Base-by-base conservation (phyloP, 2,113 vertebrate genomes). In the Carollia perspicillata region DNA sequence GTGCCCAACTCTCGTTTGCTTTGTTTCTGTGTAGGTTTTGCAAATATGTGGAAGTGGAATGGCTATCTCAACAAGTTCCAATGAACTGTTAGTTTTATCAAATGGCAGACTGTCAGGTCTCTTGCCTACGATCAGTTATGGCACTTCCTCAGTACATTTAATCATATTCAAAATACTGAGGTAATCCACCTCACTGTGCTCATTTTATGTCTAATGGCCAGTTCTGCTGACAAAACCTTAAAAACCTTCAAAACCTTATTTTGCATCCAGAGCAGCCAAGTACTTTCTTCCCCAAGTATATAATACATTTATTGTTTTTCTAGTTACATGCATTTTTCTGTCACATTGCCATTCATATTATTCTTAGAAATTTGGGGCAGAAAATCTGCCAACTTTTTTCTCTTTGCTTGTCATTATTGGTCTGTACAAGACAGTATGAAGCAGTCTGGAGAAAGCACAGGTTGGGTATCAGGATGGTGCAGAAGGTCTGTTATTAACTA, bases 21-120 rank as follows among this genome's bases (percentile, higher is more conserved):
- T 96, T 92, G 18, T 81, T 96, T 93, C 81, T 90, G 28, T 42
- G 42, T 87, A 17, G 35, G 30, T 83, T 95, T 97, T 90, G 12
- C 28, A 77, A 95, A 69, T 84, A 8, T 96, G 42, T 80, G 42
- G 30, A 89, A 77, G 42, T 55, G 3, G 37, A 20, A 68, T 94
- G 66, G 16, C 53, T 85, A 42, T 74, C 55, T 94, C 28, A 89
- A 33, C 26, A 92, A 68, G n/a, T 86, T 94, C 26, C 53, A 79
- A 0, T 40, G 63, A 91, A 85, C 85, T 78, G 17, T 35, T 92
- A 79, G 40, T 90, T 96, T 95, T 53, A 74, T 84, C 69, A 83
- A 68, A 63, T 78, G 40, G 26, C 20, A 84, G 72, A 68, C 51
- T 92, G 7, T 44, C 86, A 89, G 35, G 35, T 96, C 23, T 90